Base-by-base conservation (phyloP, 2,113 vertebrate species). In the Phylloscopus trochiloides region DNA sequence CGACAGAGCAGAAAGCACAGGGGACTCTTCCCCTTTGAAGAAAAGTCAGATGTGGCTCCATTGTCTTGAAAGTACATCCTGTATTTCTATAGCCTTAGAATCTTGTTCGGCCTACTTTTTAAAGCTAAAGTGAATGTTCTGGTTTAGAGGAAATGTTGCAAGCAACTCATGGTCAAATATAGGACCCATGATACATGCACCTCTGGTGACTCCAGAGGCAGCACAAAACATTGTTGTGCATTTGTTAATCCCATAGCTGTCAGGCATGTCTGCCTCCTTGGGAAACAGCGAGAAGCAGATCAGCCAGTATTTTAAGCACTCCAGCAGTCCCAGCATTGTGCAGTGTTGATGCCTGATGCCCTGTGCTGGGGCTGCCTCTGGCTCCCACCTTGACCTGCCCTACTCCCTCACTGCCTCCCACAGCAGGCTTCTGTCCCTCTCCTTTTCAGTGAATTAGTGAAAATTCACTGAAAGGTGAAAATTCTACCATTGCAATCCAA, bases 371-470 rank as follows among this genome's bases (percentile, higher is more conserved):
- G 3, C 12, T 79, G 29, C 9, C 38, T 11, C 12, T 55, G 34
- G 12, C 38, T 89, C 8, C 14, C 3, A 1, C 25, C 16, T 11
- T 4, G 4, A 6, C 24, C 36, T 38, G 24, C 24, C 38, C 25
- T 51, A 17, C 48, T 82, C 21, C 28, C 14, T 72, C 28, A 10
- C 3, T 57, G 40, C 12, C 19, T 89, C 9, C 21, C 34, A 5
- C 17, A 43, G 26, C 0, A 0, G 90, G 48, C 2, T 48, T 12
- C 45, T 5, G 2, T 4, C 20, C 12, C 20, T 47, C 54, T 55
- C 13, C 8, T 67, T 77, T 83, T 17, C 51, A 9, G 36, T 34
- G 57, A 67, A 59, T 51, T 63, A 47, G 17, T 38, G 34, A 34
- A 34, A 34, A 34, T 34, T 34, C 34, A 34, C 34, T 34, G 65